Evolutionary conservation across 64 coral and sea anemone genomes (phyloP), one percentile per base, ranked within the genome.

Genomic region (Dendrophyllia cribrosa): DNA sequence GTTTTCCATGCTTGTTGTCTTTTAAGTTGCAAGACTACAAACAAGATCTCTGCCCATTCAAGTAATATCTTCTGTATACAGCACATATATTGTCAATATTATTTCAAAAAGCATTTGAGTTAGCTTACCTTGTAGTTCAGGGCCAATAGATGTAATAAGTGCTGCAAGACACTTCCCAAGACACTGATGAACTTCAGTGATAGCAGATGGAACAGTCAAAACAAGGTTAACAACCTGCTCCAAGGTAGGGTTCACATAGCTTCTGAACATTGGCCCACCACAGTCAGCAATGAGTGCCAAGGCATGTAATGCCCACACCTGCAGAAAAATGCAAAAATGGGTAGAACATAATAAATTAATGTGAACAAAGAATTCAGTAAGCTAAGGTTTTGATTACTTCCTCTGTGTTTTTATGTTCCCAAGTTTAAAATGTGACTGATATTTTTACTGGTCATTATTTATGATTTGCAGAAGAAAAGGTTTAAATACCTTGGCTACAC

Each of bases 301-400:
- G 24, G 97, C 97, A 62, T 99, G 97, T 71, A 99, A 51, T 26
- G 97, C 97, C 97, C 97, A 99, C 3, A 99, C 97, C 97, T 99
- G 68, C 6, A 34, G 5, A 11, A 59, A 58, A 58, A 63, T 22
- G 5, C 26, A 23, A 19, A 6, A 19, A 44, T 4, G 66, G 2
- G 52, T 11, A 43, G n/a, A 66, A 82, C 21, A 3, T 11, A 66
- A 22, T 19, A 62, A 52, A 56, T 56, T 45, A 13, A 23, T 76
- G 20, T 21, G 17, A 76, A 76, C 48, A 76, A 48, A 74, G 34
- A 34, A 34, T 1, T 34, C 34, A 34, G 34, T 34, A 34, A 34
- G 34, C 34, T 34, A 34, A 34, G 34, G 34, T 2, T 34, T 34
- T 34, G 34, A 34, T 2, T 34, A 1, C 0, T 34, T 34, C 34